phyloP scores from a whole-genome alignment of 2,888 invertebrate genomes.

The Crioceris asparagi region DNA sequence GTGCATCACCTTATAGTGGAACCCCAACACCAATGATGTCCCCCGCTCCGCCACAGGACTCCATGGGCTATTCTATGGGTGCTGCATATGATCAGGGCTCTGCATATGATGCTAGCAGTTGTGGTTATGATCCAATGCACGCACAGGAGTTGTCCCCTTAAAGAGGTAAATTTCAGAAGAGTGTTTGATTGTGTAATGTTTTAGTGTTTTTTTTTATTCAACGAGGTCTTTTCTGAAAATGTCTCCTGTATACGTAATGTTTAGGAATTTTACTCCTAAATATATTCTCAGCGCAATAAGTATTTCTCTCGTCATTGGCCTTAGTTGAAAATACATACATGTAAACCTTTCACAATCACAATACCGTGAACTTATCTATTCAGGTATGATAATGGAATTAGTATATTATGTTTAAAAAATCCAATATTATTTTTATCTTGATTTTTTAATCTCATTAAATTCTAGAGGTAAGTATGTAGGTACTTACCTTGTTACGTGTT shows the following conservation, averaged over 20 bases:
- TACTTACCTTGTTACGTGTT: too few species aligned
- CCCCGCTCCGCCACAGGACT: conserved; percentile 84
- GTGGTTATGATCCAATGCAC: conserved; percentile 89
- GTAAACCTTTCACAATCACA: background rate
- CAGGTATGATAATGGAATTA: background rate
- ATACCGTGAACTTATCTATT: background rate
- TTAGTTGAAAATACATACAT: too few species aligned
- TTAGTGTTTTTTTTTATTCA: too few species aligned
- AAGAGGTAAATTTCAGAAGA: background rate
- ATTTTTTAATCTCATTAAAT: too few species aligned
- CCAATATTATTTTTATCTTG: too few species aligned
- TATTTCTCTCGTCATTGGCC: too few species aligned
- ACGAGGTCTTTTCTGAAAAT: too few species aligned
- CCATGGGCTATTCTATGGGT: conserved; percentile 87
- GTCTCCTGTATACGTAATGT: background rate
- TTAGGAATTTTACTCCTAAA: background rate
- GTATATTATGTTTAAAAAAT: too few species aligned
- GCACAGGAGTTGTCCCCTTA: conserved; percentile 64
- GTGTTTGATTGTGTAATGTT: background rate
- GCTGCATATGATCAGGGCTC: conserved; percentile 86
- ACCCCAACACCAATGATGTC: conserved; percentile 94
- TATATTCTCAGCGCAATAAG: too few species aligned
- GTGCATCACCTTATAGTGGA: conserved; percentile 64
- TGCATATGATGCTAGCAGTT: conserved; percentile 78
- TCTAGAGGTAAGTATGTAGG: too few species aligned